Base-by-base conservation (phyloP, 2,888 invertebrate genomes). In the Aethes cnicana region DNA sequence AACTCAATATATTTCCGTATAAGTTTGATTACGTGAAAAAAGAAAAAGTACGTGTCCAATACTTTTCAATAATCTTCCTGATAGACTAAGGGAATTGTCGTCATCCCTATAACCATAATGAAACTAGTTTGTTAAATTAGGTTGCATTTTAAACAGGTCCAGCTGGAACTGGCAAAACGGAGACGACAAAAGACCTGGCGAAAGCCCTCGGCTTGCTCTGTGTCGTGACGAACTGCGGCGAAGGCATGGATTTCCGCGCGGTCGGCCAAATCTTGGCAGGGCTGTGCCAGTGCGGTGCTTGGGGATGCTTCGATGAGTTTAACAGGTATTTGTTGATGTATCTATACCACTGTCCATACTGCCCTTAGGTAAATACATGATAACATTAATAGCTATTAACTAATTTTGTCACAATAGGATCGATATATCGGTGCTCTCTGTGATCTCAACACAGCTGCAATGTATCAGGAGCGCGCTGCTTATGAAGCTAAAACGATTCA, bases 271-370 rank as follows among this genome's bases (percentile, higher is more conserved):
- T 94, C 58, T 82, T 96, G 3, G 93, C 94, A 0, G 93, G 96
- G 1, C 84, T 96, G 42, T 94, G 94, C 47, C 95, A 96, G 74
- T 96, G 95, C 73, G 98, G 98, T 0, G 97, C 97, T 2, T 98
- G 98, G 98, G 98, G 97, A 1, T 98, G 97, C 76, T 98, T 98
- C 72, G 97, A 98, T 64, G 97, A 97, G 82, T 98, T 98, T 84
- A 97, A 98, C 81, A 50, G 49, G 49, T 36, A 9, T 7, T 37
- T 17, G 18, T n/a, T 25, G 25, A 7, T 7, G 25, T 3, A n/a
- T n/a, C 8, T 25, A n/a, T 1, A n/a, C n/a, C n/a, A n/a, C n/a
- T n/a, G n/a, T n/a, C n/a, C n/a, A n/a, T n/a, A n/a, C n/a, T n/a
- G n/a, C n/a, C n/a, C n/a, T n/a, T n/a, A n/a, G n/a, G n/a, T n/a